Conservation (phyloP, 2,888 invertebrate genomes). For the Sicus ferrugineus region DNA sequence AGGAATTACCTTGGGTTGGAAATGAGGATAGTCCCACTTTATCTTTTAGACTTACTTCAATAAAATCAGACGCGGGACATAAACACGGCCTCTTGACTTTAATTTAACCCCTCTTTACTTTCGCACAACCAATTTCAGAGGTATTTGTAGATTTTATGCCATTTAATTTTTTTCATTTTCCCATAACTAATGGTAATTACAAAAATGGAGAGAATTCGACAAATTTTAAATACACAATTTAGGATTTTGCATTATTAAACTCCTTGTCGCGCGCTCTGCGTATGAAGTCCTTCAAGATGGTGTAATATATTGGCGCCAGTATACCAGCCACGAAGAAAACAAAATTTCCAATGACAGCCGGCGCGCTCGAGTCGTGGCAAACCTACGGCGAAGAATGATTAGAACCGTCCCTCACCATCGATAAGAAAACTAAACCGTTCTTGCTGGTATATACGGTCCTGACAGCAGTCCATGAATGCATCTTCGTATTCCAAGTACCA, state of each 20-base stretch:
- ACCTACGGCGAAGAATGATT: neutral
- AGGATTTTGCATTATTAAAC: neutral
- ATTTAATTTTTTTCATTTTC: too few relatives aligned
- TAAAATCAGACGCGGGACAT: too few relatives aligned
- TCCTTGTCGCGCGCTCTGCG: neutral
- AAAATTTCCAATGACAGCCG: neutral
- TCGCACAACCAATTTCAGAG: too few relatives aligned
- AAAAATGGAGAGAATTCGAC: too few relatives aligned
- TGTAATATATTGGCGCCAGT: constrained; percentile 7
- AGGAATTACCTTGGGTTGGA: too few relatives aligned
- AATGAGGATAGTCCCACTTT: too few relatives aligned
- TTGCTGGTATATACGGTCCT: neutral
- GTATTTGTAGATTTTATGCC: neutral
- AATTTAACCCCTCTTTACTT: too few relatives aligned
- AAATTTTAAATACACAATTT: neutral
- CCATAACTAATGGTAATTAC: neutral
- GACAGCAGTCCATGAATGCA: constrained; percentile 31
- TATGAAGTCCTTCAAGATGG: neutral
- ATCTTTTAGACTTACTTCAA: too few relatives aligned
- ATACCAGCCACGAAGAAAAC: constrained; percentile 1
- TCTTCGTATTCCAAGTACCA: constrained; percentile 31
- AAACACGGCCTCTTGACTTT: too few relatives aligned
- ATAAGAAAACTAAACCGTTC: neutral
- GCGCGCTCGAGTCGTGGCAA: neutral
- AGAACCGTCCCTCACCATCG: too few relatives aligned